Evolutionary conservation across 2,888 invertebrate genomes (phyloP), one percentile per base, ranked within the genome.

Genomic region (Drosophila longiperda): DNA sequence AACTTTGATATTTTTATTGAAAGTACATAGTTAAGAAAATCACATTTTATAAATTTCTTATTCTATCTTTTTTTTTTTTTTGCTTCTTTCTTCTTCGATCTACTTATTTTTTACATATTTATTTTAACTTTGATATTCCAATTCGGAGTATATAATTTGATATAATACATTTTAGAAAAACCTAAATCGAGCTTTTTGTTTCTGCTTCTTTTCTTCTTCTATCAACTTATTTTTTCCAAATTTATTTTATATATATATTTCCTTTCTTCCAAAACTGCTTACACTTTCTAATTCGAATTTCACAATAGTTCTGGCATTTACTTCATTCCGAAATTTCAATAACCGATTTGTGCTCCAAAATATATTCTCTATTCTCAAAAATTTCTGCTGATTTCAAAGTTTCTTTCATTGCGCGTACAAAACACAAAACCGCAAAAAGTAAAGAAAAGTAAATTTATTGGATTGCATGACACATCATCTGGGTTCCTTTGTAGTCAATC

Each of bases 401-500:
- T 72, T 72, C 33, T 57, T 75, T 85, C 26, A 55, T 50, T 12
- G 17, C 38, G 38, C 29, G 0, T 6, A n/a, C 38, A 12, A 33
- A 61, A 50, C 26, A 40, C 40, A 57, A 12, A 2, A 45, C 8
- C 45, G 23, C 15, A 38, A 42, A 45, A 40, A 40, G 48, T 23
- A 26, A 23, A 45, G 23, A 15, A 1, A 38, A 38, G 11, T 17
- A 48, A 69, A 82, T 78, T 71, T 54, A 84, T 81, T 49, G 60
- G 62, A 53, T 53, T 70, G 49, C 62, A 73, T 89, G 90, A 85
- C 89, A 87, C 84, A 90, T 78, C 68, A 60, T 26, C 17, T 23
- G 32, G 26, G 45, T 49, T 57, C 59, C 73, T 75, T 83, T 83
- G 85, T 82, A 23, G 45, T 45, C 23, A 2, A 9, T 8, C 45